Conservation (phyloP, 2,113 vertebrate genomes). For the Eleginops maclovinus region DNA sequence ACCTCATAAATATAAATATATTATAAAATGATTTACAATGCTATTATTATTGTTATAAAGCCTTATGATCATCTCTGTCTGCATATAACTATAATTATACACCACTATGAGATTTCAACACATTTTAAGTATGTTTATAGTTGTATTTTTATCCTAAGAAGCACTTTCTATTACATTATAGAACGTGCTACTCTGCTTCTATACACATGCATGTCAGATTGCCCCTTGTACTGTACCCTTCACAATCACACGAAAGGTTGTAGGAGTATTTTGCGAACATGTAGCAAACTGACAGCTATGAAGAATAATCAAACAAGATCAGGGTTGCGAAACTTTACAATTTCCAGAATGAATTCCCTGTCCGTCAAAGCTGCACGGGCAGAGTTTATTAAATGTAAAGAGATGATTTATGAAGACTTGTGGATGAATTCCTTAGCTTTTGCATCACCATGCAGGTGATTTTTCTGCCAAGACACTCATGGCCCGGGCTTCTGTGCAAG, state of each 20-base stretch:
- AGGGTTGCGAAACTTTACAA: slow-evolving; percentile 25
- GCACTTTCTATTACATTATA: too few relatives aligned
- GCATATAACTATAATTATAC: too few relatives aligned
- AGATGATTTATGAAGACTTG: slow-evolving; percentile 72
- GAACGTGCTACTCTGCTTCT: neutral
- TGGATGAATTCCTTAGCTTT: slow-evolving; percentile 67
- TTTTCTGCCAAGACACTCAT: slow-evolving; percentile 67
- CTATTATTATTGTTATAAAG: too few relatives aligned
- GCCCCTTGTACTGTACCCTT: neutral
- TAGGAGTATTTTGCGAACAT: slow-evolving; percentile 12
- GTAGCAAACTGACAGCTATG: neutral
- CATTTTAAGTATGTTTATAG: too few relatives aligned
- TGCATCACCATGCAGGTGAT: slow-evolving; percentile 75
- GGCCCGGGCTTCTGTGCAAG: slow-evolving; percentile 63
- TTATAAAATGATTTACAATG: too few relatives aligned
- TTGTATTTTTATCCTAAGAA: too few relatives aligned
- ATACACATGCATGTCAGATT: neutral
- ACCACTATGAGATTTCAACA: too few relatives aligned
- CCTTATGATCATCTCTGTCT: too few relatives aligned
- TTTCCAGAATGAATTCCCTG: slow-evolving; percentile 20
- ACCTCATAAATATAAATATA: too few relatives aligned
- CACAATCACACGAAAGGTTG: neutral
- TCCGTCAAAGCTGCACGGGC: slow-evolving; percentile 9
- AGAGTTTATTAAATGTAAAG: slow-evolving; percentile 54
- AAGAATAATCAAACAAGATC: slow-evolving; percentile 13